Evolutionary conservation across 2,113 vertebrate species (phyloP).

Genomic region (Clinocottus analis): DNA sequence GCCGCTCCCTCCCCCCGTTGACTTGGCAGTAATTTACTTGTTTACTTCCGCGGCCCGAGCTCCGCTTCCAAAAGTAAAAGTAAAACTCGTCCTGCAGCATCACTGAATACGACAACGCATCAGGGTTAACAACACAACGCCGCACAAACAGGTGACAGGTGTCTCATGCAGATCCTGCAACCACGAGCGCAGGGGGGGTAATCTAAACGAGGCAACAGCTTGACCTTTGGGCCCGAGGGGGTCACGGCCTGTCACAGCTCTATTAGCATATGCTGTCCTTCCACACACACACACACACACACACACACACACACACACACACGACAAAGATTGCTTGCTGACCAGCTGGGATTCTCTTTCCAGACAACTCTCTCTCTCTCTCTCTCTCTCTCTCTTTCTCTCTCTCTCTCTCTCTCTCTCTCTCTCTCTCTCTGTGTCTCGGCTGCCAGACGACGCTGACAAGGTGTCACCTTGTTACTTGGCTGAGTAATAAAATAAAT

Average conservation of each 20-base stretch:
- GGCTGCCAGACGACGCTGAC: conserved; percentile 63
- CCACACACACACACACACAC: conserved; percentile 1
- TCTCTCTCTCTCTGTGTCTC: too few relatives aligned
- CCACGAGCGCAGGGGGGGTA: not conserved
- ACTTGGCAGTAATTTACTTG: conserved; percentile 69
- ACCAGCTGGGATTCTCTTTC: too few relatives aligned
- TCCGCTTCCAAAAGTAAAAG: conserved; percentile 27
- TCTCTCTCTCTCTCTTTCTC: too few relatives aligned
- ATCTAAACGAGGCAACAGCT: conserved; percentile 38
- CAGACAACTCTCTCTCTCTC: too few relatives aligned
- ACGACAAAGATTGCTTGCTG: too few relatives aligned
- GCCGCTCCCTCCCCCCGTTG: conserved; percentile 26
- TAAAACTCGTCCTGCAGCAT: not conserved
- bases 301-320: conserved; percentile 6
- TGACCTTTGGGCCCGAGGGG: conserved; percentile 51
- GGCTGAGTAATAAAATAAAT: conserved; percentile 24
- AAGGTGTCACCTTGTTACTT: conserved; percentile 77
- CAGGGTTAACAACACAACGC: not conserved
- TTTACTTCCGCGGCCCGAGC: conserved; percentile 71
- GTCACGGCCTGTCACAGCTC: conserved; percentile 26
- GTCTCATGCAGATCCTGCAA: not conserved
- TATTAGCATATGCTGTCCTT: conserved; percentile 44
- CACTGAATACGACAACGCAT: conserved; percentile 7
- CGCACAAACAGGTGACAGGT: not conserved
- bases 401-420: too few relatives aligned